Evolutionary conservation across 2,888 invertebrate genomes (phyloP).

Genomic region (Dicyrtomina minuta): DNA sequence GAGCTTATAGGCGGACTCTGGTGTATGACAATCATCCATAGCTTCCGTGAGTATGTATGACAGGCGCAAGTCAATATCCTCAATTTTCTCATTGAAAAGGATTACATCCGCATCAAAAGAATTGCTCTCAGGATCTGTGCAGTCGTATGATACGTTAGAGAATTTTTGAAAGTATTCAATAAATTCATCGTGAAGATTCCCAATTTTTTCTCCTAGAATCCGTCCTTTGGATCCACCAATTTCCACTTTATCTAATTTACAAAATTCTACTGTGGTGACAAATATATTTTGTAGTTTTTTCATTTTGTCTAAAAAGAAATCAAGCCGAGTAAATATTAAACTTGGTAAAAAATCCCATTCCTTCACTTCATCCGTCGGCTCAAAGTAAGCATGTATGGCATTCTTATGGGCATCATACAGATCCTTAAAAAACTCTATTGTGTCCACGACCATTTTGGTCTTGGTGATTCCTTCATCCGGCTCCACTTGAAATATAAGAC

Average conservation of each 20-base stretch:
- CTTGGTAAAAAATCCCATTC: conserved; percentile 72
- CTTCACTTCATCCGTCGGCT: conserved; percentile 56
- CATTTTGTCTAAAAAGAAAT: conserved; percentile 65
- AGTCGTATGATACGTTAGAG: conserved; percentile 81
- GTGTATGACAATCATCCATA: conserved; percentile 87
- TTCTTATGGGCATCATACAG: conserved; percentile 72
- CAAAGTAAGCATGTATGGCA: conserved; percentile 68
- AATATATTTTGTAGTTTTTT: conserved; percentile 83
- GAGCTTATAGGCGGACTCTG: conserved; percentile 73
- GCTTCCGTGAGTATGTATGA: conserved; percentile 88
- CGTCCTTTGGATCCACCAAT: conserved; percentile 86
- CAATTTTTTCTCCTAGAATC: conserved; percentile 73
- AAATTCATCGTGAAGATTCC: conserved; percentile 77
- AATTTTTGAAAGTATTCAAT: conserved; percentile 79
- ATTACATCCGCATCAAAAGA: conserved; percentile 80
- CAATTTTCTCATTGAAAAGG: conserved; percentile 77
- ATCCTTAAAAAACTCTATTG: conserved; percentile 55
- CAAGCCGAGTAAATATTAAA: conserved; percentile 60
- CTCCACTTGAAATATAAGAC: conserved; percentile 90
- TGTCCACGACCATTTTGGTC: conserved; percentile 28
- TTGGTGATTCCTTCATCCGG: conserved; percentile 61
- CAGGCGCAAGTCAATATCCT: conserved; percentile 84
- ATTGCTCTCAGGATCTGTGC: conserved; percentile 81
- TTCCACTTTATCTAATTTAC: conserved; percentile 92
- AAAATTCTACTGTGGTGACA: conserved; percentile 87